Conservation (phyloP, 1,140 invertebrate genomes). For the Lamellibrachia luymesi region DNA sequence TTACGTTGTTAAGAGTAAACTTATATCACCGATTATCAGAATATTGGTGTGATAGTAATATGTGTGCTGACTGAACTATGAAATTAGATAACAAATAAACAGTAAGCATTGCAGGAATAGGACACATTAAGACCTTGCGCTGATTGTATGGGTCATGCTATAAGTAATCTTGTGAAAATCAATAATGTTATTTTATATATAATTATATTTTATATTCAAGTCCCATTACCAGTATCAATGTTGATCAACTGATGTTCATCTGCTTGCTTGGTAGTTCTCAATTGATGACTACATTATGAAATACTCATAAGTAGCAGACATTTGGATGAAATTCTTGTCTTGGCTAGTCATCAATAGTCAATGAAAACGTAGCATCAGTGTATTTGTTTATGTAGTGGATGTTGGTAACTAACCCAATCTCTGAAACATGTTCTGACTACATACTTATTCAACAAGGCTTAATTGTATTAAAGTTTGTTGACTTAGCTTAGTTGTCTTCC, state of each 20-base stretch:
- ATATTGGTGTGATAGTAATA: background rate
- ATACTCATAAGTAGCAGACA: background rate
- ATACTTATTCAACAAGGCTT: background rate
- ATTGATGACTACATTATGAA: background rate
- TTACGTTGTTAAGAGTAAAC: background rate
- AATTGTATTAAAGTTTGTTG: background rate
- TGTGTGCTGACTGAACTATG: background rate
- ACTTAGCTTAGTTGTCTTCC: background rate
- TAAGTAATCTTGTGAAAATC: background rate
- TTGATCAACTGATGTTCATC: background rate
- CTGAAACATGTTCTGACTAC: too few species aligned
- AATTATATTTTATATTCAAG: conserved; percentile 2
- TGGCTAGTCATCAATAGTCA: too few species aligned
- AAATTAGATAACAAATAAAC: background rate
- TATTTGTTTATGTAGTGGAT: too few species aligned
- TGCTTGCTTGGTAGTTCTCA: background rate
- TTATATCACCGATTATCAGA: background rate
- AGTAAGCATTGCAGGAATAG: background rate
- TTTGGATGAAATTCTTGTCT: background rate
- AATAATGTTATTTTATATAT: background rate
- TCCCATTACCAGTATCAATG: background rate
- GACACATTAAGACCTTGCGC: background rate
- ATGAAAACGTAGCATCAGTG: too few species aligned
- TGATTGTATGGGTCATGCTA: background rate
- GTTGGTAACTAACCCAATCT: too few species aligned